Percentiles rank a stretch among this genome's conserved stretches.
phyloP scores from a whole-genome alignment of 2,888 invertebrate genomes.

The Synergus gifuensis region DNA sequence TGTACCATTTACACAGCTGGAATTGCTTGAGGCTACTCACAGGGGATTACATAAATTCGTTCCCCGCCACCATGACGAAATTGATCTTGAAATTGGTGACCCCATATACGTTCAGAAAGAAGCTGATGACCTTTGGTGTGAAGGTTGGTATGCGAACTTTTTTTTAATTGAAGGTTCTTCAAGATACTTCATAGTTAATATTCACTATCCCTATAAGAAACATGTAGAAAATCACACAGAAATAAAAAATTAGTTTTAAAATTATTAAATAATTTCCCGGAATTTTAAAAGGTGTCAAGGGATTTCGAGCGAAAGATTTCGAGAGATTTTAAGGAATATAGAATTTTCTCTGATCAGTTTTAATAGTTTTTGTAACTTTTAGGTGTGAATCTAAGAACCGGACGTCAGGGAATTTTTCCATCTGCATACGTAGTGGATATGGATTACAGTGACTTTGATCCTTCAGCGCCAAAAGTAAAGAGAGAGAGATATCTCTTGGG shows the following conservation, averaged over 20 bases:
- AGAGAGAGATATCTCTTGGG: conserved; percentile 93
- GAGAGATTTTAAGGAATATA: no score
- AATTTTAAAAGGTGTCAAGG: no score
- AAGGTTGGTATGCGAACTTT: conserved; percentile 83
- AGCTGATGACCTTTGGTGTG: conserved; percentile 98
- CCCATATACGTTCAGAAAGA: conserved; percentile 97
- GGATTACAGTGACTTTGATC: conserved; percentile 97
- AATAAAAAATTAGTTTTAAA: no score
- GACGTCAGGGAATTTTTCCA: conserved; percentile 96
- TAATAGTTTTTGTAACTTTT: conserved; percentile 62
- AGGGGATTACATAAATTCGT: conserved; percentile 97
- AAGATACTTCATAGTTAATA: neutral
- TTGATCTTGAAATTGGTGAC: conserved; percentile 98
- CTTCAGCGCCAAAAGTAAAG: conserved; percentile 89
- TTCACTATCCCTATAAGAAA: no score
- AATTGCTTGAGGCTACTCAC: conserved; percentile 95
- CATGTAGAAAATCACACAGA: no score
- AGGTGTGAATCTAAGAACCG: conserved; percentile 97
- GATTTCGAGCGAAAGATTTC: no score
- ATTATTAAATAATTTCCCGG: no score
- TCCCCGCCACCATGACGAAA: conserved; percentile 96
- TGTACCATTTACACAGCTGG: conserved; percentile 89
- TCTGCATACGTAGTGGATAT: conserved; percentile 98
- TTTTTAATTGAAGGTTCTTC: neutral
- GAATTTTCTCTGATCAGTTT: neutral